phyloP scores from a whole-genome alignment of 2,797 vertebrate genomes.

The Chelonia mydas region DNA sequence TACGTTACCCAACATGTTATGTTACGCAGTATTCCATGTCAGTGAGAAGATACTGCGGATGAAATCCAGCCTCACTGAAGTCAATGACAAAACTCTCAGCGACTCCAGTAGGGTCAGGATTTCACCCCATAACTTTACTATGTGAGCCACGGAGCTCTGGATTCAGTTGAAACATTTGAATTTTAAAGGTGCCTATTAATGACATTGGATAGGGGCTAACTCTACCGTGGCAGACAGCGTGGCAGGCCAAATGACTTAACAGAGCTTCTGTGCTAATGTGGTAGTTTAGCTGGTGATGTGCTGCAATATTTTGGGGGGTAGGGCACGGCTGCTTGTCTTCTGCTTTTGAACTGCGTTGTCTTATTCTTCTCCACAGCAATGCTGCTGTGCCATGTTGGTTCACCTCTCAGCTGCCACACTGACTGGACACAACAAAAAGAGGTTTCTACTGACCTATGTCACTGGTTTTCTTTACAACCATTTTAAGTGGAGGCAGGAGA shows the following conservation, averaged over 20 bases:
- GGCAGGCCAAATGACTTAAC: not conserved
- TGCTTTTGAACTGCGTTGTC: not conserved
- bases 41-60: not conserved
- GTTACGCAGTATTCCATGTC: not conserved
- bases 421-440: not conserved
- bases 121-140: not conserved
- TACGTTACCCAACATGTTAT: conserved; percentile 36
- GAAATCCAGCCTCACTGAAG: not conserved
- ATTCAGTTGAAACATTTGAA: not conserved
- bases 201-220: not conserved
- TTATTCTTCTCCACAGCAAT: not conserved
- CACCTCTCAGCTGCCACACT: not conserved
- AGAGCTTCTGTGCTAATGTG: not conserved
- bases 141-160: not conserved
- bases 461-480: not conserved
- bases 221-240: not conserved
- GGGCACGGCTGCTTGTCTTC: not conserved
- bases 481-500: not conserved
- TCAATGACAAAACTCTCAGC: not conserved
- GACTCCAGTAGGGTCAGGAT: not conserved
- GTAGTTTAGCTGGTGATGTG: not conserved
- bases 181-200: not conserved
- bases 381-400: not conserved
- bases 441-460: not conserved
- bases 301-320: not conserved